Evolutionary conservation across 2,888 invertebrate species (phyloP), one percentile per base, ranked within the genome.

Genomic region (Drosophila ezoana): DNA sequence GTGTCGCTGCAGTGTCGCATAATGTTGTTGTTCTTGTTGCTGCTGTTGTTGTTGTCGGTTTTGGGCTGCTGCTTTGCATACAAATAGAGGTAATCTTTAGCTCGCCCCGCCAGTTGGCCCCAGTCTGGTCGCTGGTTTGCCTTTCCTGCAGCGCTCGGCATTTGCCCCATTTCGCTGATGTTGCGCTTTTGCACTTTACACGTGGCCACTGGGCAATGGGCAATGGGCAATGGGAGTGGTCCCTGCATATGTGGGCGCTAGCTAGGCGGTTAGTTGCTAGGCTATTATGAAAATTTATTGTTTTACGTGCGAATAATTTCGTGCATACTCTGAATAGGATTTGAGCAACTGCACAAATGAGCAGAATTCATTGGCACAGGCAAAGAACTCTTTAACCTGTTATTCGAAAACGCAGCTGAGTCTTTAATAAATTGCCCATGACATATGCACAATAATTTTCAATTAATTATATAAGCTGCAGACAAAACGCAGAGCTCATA

Each of bases 31-130:
- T 60, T 63, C 51, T 53, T 69, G 18, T 41, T 41, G 23, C 28
- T 47, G 33, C 14, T 58, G 53, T 52, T 62, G 64, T 71, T 73
- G 69, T 64, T 76, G 65, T 84, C 66, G 87, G 73, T 71, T 72
- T 72, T 72, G 64, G 68, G 58, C 77, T 75, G 63, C 70, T 80
- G 84, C 78, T 80, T 86, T 83, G 81, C 82, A 83, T 81, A 76
- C 87, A 83, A 87, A 83, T 84, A 83, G 67, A 63, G 71, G 61
- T 69, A 72, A 74, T 87, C 87, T 78, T 76, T 74, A 70, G 79
- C 72, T 54, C 35, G 35, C 44, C 49, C 52, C 47, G 2, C 13
- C 52, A 35, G 38, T 48, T 60, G 54, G 43, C 49, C 43, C 59
- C 16, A 56, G 59, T 67, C 59, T 51, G 51, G 35, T 18, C n/a